Percentiles rank a stretch among this genome's conserved stretches.
Conservation (phyloP, 2,797 vertebrate species). For the Dicrostonyx torquatus region DNA sequence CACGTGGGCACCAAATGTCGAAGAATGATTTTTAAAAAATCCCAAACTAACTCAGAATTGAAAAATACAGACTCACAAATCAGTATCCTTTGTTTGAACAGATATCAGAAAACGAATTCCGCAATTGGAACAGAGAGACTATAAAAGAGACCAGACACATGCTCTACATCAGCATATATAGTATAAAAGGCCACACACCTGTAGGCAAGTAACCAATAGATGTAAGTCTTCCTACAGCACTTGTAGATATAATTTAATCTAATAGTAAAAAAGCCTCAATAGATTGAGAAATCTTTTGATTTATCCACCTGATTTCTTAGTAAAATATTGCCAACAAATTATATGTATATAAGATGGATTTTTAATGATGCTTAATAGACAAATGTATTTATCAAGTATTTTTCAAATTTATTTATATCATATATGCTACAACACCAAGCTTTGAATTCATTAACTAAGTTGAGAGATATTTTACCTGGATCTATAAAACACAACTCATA, state of each 20-base stretch:
- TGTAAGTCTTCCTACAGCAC: neutral
- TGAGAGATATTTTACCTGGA: neutral
- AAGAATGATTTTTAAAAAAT: no score
- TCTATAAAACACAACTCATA: neutral
- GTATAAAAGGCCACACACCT: no score
- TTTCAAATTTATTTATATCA: neutral
- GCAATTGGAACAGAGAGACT: no score
- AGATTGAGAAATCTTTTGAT: neutral
- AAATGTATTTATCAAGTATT: neutral
- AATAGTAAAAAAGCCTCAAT: neutral
- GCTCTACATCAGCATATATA: no score
- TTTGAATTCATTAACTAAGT: neutral
- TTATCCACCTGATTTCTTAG: neutral
- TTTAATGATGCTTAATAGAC: neutral
- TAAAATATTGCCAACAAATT: neutral
- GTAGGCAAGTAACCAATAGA: neutral
- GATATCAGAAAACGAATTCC: no score
- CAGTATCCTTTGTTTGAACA: no score
- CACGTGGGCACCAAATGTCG: no score
- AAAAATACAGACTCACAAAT: no score
- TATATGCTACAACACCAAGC: neutral
- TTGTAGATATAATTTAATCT: neutral
- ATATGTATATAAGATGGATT: neutral
- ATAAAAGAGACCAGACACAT: no score
- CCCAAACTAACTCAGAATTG: no score